These are phyloP conservation scores for Lithophane socia DNA, from an alignment of 2,888 invertebrate species.

Conservation along the genomic window DNA sequence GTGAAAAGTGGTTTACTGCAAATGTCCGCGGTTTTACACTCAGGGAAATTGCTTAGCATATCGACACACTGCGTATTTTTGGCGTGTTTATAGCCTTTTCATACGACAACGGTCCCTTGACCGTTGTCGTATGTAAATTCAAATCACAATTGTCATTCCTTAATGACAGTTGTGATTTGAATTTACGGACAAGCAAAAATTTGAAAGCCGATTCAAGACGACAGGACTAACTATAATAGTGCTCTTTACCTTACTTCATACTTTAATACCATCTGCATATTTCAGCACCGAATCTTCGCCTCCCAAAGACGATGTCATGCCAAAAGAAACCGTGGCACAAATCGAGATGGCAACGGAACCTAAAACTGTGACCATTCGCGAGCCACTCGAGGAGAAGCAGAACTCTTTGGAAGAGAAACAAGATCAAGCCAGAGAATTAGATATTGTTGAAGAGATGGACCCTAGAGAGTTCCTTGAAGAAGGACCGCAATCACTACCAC, in stretches of 20 bases:
- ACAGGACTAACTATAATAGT: neutral
- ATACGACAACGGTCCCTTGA: too few relatives aligned
- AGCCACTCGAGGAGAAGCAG: slow-evolving; percentile 58
- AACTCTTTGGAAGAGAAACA: slow-evolving; percentile 51
- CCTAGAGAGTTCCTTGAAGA: slow-evolving; percentile 65
- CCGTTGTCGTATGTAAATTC: too few relatives aligned
- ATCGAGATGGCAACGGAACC: slow-evolving; percentile 70
- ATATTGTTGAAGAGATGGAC: slow-evolving; percentile 66
- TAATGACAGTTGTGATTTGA: neutral
- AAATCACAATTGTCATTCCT: too few relatives aligned
- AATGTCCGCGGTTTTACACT: neutral
- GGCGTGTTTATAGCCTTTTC: neutral
- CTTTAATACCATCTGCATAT: slow-evolving; percentile 12
- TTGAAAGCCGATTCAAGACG: neutral
- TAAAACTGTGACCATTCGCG: slow-evolving; percentile 54
- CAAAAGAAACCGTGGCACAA: slow-evolving; percentile 68
- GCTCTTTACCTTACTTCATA: neutral
- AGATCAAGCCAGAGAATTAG: slow-evolving; percentile 51
- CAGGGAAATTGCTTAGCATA: neutral
- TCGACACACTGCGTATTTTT: neutral
- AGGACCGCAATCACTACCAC: slow-evolving; percentile 61
- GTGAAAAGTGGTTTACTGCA: too few relatives aligned
- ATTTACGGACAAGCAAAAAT: neutral
- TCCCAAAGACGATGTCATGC: slow-evolving; percentile 76
- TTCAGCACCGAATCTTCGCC: slow-evolving; percentile 78